Evolutionary conservation across 2,113 vertebrate species (phyloP).

Genomic region (Xenopus laevis): DNA sequence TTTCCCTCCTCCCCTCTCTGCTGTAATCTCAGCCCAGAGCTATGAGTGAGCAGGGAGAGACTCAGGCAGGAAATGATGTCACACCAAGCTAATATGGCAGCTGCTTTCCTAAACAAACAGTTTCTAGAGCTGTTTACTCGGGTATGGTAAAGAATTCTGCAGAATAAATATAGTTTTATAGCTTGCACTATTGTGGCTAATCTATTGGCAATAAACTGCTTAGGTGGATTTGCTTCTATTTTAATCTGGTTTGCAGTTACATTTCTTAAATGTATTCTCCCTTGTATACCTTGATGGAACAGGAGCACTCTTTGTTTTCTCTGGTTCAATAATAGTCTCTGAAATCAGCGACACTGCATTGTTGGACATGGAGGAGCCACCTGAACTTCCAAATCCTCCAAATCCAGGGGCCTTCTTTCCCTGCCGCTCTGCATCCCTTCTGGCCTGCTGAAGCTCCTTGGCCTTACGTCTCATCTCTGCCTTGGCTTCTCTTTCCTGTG

Average conservation of each 20-base stretch:
- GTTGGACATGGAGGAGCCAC: constrained; percentile 70
- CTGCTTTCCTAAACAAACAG: too few species aligned
- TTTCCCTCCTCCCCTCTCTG: too few species aligned
- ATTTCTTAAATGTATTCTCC: not conserved
- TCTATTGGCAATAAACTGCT: too few species aligned
- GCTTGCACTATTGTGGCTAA: too few species aligned
- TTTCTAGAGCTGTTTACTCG: too few species aligned
- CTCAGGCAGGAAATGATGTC: too few species aligned
- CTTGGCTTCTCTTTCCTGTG: constrained; percentile 92
- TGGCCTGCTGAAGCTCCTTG: constrained; percentile 91
- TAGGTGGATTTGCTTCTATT: too few species aligned
- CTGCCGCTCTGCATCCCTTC: constrained; percentile 87
- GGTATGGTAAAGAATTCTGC: too few species aligned
- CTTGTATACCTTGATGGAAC: constrained; percentile 74
- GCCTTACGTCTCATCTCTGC: constrained; percentile 96
- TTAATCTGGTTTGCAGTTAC: constrained; percentile 30
- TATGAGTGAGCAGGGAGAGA: too few species aligned
- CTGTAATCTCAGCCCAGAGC: too few species aligned
- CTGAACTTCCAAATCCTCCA: constrained; percentile 83
- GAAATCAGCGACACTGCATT: constrained; percentile 82
- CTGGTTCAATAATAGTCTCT: constrained; percentile 87
- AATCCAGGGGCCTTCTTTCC: constrained; percentile 90
- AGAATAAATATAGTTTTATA: too few species aligned
- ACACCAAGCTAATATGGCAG: too few species aligned
- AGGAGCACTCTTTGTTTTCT: constrained; percentile 86